phyloP scores from a whole-genome alignment of 2,888 invertebrate species.

The Nomada fucata region DNA sequence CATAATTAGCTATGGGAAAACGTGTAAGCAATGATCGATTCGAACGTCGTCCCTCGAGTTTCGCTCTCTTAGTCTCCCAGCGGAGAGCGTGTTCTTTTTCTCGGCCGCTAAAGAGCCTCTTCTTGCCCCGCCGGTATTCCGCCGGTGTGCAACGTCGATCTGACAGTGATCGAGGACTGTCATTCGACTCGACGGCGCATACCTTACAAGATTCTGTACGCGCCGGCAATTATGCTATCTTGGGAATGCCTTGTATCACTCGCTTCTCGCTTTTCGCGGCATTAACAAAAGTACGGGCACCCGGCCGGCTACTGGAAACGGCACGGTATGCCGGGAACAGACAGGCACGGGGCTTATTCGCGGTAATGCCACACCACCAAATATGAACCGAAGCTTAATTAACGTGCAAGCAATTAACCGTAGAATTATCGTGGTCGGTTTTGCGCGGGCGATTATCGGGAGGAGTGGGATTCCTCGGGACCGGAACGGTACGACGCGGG shows the following conservation, averaged over 20 bases:
- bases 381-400: slow-evolving; percentile 66
- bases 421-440: slow-evolving; percentile 62
- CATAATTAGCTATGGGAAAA: slow-evolving; percentile 64
- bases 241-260: slow-evolving; percentile 74
- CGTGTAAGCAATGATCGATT: slow-evolving; percentile 70
- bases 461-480: slow-evolving; percentile 56
- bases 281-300: slow-evolving; percentile 71
- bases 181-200: slow-evolving; percentile 72
- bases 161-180: slow-evolving; percentile 77
- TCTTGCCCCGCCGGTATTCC: slow-evolving; percentile 71
- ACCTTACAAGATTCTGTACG: slow-evolving; percentile 76
- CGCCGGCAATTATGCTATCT: slow-evolving; percentile 77
- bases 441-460: slow-evolving; percentile 55
- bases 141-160: slow-evolving; percentile 66
- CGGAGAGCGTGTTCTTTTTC: slow-evolving; percentile 59
- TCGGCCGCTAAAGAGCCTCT: slow-evolving; percentile 67
- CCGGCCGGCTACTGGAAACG: slow-evolving; percentile 66
- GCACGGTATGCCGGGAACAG: slow-evolving; percentile 39
- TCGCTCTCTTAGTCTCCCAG: slow-evolving; percentile 63
- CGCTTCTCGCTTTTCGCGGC: slow-evolving; percentile 75
- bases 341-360: slow-evolving; percentile 39
- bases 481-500: slow-evolving; percentile 47
- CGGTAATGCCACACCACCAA: slow-evolving; percentile 54
- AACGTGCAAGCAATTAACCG: slow-evolving; percentile 65
- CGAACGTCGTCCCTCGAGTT: slow-evolving; percentile 62